Percentiles rank a stretch among this genome's conserved stretches.
Evolutionary conservation across 2,113 vertebrate genomes (phyloP).

Genomic region (Oreocharis arfaki): DNA sequence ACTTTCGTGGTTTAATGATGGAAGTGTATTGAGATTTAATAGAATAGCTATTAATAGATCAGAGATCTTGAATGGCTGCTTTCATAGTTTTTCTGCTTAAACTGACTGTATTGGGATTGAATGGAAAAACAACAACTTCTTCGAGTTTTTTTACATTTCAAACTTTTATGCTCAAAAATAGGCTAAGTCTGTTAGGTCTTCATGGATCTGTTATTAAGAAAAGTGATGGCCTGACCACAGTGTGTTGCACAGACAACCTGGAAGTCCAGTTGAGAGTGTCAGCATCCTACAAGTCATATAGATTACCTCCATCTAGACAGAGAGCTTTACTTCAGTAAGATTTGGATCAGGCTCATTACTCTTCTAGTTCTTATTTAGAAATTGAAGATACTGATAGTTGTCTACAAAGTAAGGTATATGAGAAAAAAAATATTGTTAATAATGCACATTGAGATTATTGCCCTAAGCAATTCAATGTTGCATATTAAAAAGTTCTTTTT

Average conservation of each 20-base stretch:
- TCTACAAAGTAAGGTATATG: background rate
- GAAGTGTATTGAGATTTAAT: background rate
- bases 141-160: background rate
- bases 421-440: background rate
- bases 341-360: background rate
- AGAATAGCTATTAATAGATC: background rate
- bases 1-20: background rate
- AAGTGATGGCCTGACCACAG: background rate
- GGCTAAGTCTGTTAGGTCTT: background rate
- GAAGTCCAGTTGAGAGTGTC: background rate
- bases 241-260: background rate
- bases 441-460: background rate
- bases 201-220: background rate
- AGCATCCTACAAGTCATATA: background rate
- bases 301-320: background rate
- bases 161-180: background rate
- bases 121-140: too few species aligned
- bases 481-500: background rate
- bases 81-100: background rate
- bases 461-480: background rate
- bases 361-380: background rate
- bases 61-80: background rate
- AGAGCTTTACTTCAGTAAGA: background rate
- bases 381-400: background rate
- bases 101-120: background rate